Base-by-base conservation (phyloP, 2,113 vertebrate species). In the Nycticryphes semicollaris region DNA sequence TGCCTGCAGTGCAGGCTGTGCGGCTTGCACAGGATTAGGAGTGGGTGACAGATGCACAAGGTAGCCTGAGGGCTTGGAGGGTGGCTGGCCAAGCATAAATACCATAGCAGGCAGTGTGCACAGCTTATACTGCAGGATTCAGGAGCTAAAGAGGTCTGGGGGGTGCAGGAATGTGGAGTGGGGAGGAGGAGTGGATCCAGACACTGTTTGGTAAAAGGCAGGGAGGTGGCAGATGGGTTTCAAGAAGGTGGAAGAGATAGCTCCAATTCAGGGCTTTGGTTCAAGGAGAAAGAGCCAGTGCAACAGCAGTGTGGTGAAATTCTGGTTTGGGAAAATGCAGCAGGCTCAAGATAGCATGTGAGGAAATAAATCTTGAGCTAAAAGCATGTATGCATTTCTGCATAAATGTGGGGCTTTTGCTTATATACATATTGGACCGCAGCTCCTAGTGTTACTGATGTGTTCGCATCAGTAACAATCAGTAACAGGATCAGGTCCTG, bases 391-490 rank as follows among this genome's bases (percentile, higher is more conserved):
- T 28, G 19, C 28, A 47, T 70, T 70, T 48, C 51, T 9, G 31
- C 9, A 8, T 33, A 3, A 24, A n/a, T 3, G 21, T 5, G 19
- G n/a, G 39, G 14, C 11, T n/a, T 50, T 30, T 16, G 62, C 5
- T 3, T 5, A 25, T 0, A 2, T 3, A 4, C 9, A 0, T 1
- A 1, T 0, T 1, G 45, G 14, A 8, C 4, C 23, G 0, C 37
- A 28, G 60, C 11, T 51, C 28, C 11, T 6, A 1, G 6, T 0
- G 31, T 6, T 37, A 31, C 22, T 1, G 43, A 2, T 8, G 22
- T 30, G 18, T 68, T 60, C 12, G 27, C 18, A n/a, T 6, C 8
- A 13, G 4, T 43, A 43, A 43, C 43, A 43, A 43, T 43, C 43
- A 43, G 43, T 43, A 43, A 43, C 43, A 43, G 43, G 13, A 43